These are phyloP conservation scores for Tetrax tetrax DNA, from an alignment of 2,113 vertebrate genomes.

Conservation along the genomic window DNA sequence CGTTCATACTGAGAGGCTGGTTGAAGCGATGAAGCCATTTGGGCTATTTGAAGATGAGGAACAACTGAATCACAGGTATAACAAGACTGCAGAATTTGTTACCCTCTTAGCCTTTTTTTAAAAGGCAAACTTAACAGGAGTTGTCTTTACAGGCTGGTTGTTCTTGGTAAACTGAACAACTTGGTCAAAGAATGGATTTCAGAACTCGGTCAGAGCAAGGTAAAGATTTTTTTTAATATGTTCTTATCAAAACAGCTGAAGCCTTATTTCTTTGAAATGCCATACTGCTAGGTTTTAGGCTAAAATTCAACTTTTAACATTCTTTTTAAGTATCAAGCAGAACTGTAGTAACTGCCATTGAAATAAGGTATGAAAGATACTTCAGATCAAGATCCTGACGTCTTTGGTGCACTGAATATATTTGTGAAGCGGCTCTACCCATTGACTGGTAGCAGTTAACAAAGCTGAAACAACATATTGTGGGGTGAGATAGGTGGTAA, in stretches of 20 bases:
- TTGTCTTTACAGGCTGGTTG: slow-evolving; percentile 82
- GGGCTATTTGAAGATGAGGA: slow-evolving; percentile 96
- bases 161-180: slow-evolving; percentile 92
- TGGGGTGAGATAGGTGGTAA: neutral
- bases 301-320: neutral
- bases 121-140: neutral
- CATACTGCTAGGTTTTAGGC: neutral
- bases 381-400: neutral
- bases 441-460: neutral
- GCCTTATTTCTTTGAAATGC: neutral
- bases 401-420: neutral
- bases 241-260: neutral
- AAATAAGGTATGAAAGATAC: neutral
- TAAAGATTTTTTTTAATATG: slow-evolving; percentile 55
- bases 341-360: neutral
- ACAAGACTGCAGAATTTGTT: neutral
- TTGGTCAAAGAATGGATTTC: slow-evolving; percentile 96
- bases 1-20: slow-evolving; percentile 88
- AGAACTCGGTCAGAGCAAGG: slow-evolving; percentile 93
- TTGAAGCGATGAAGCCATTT: slow-evolving; percentile 93
- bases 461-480: neutral
- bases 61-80: slow-evolving; percentile 91
- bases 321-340: neutral
- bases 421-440: neutral
- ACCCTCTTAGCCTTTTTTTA: neutral